These are phyloP conservation scores for Harpagoxenus sublaevis DNA, from an alignment of 2,888 invertebrate species.

Conservation along the genomic window DNA sequence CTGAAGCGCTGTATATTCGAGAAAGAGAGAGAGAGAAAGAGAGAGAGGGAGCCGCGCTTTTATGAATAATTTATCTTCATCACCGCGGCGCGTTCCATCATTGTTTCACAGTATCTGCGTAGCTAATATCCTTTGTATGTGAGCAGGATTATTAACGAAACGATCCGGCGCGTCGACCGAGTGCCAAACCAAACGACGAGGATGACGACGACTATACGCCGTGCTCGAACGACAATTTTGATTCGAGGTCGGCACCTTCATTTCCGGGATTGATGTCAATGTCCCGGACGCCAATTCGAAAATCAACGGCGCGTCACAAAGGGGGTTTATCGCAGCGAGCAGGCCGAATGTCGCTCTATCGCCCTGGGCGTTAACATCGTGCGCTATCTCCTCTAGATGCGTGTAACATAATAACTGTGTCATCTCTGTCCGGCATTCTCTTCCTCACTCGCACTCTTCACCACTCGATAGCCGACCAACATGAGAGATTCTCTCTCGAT, in stretches of 20 bases:
- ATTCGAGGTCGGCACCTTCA: conserved; percentile 80
- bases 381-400: conserved; percentile 80
- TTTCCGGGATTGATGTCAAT: conserved; percentile 81
- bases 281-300: conserved; percentile 80
- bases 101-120: conserved; percentile 59
- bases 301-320: conserved; percentile 83
- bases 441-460: conserved; percentile 59
- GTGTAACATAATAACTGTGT: conserved; percentile 83
- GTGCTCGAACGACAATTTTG: conserved; percentile 61
- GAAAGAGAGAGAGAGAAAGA: neutral
- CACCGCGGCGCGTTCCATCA: conserved; percentile 55
- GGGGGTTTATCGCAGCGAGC: conserved; percentile 80
- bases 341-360: conserved; percentile 75
- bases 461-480: conserved; percentile 35
- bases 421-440: conserved; percentile 69
- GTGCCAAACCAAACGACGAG: neutral
- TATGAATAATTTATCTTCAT: conserved; percentile 68
- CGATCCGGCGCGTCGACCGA: conserved; percentile 59
- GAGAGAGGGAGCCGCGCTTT: conserved; percentile 39
- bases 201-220: neutral
- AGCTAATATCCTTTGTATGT: conserved; percentile 64
- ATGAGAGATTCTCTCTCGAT: conserved; percentile 26
- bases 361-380: conserved; percentile 80
- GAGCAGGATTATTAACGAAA: conserved; percentile 73
- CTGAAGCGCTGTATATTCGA: conserved; percentile 11